Base-by-base conservation (phyloP, 2,113 vertebrate species). In the Paramisgurnus dabryanus region DNA sequence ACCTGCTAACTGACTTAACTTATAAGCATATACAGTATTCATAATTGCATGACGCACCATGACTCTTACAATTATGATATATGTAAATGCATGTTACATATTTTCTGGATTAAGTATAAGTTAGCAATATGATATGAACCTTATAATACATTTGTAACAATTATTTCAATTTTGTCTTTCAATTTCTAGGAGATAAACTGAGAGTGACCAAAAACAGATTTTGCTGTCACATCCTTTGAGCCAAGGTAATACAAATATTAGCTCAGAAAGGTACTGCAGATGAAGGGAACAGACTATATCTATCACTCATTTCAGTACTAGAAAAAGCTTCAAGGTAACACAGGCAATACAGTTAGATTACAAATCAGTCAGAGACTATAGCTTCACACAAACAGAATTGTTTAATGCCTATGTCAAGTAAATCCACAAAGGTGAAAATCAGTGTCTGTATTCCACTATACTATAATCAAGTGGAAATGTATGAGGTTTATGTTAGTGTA, bases 271-370 rank as follows among this genome's bases (percentile, higher is more conserved):
- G 50, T 22, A 34, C 27, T 34, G 27, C 27, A 34, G 8, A 40
- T 8, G 34, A 41, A 60, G 11, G 40, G 22, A 49, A 49, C 58
- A 0, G 60, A 55, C 13, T 45, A 4, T 11, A 79, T 15, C 10
- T 49, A 39, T 63, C 75, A 43, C 47, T 61, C 5, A 61, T 71
- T 40, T 18, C 60, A 18, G 27, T 34, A 49, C 53, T 39, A 60
- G 61, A 60, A 72, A 60, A 55, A n/a, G 73, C 79, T 70, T 11
- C 6, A 63, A 85, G 82, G 80, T 86, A 66, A 85, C 85, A 75
- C 66, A 57, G 53, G 45, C 10, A 47, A 47, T 13, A 67, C 53
- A 50, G 13, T 49, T 4, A n/a, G 47, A 15, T 41, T 41, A 27
- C 45, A 50, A 68, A 81, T 49, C 45, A 55, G 8, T 7, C 50